Conservation (phyloP, 2,797 vertebrate genomes). For the Sebastes oblongus region DNA sequence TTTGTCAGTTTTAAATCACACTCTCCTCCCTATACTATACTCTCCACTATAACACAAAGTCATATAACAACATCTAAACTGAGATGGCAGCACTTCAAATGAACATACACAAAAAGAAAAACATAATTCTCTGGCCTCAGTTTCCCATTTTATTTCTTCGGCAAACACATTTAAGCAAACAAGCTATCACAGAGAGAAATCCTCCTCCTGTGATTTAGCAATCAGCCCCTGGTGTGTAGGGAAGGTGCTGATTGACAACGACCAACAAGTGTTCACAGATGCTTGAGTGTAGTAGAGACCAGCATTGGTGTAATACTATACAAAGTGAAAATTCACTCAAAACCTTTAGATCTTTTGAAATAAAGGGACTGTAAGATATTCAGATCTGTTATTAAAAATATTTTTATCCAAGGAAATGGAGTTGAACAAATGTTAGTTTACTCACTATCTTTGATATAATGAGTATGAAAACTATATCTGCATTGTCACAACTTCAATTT, state of each 20-base stretch:
- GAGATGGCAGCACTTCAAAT: background rate
- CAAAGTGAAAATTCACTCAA: background rate
- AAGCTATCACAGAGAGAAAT: background rate
- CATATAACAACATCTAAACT: background rate
- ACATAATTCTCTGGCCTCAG: background rate
- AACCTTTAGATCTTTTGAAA: background rate
- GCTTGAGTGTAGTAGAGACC: too few species aligned
- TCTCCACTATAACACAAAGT: background rate
- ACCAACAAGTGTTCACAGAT: fast-evolving
- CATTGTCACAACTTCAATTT: too few species aligned
- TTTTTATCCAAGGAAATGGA: too few species aligned
- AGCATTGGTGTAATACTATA: too few species aligned
- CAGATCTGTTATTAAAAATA: too few species aligned
- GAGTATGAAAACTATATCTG: too few species aligned
- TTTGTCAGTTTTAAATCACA: background rate
- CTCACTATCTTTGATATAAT: too few species aligned
- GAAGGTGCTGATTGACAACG: background rate
- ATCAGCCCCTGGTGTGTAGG: background rate
- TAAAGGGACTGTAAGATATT: too few species aligned
- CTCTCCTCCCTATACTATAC: too few species aligned
- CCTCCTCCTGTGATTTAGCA: background rate
- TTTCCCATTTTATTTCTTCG: background rate
- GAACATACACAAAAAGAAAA: background rate
- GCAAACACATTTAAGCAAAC: background rate
- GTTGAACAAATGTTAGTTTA: too few species aligned